phyloP scores from a whole-genome alignment of 2,888 invertebrate species.

The Drosophila algonquin region DNA sequence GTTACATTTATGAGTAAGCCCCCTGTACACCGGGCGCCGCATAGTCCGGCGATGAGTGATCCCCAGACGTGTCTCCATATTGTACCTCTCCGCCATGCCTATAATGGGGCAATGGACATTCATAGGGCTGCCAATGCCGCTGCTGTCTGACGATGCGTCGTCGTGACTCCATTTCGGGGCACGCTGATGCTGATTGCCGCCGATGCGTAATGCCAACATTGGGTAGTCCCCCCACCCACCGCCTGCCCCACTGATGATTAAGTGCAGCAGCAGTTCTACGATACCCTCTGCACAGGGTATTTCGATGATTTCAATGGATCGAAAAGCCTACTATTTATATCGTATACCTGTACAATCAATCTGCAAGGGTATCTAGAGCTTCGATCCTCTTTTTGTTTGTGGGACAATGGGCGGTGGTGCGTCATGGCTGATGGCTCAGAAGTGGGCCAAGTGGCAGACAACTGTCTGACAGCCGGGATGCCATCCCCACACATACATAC shows the following conservation, averaged over 20 bases:
- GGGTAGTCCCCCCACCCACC: constrained; percentile 48
- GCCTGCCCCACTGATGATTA: constrained; percentile 52
- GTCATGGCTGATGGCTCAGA: constrained; percentile 61
- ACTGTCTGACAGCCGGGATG: constrained; percentile 52
- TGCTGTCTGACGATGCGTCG: constrained; percentile 12
- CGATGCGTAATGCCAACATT: constrained; percentile 72
- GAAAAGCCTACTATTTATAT: not conserved
- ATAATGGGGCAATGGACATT: constrained; percentile 34
- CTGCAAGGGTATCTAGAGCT: not conserved
- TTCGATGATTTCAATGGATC: not conserved
- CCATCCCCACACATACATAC: not conserved
- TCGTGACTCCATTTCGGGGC: constrained; percentile 70
- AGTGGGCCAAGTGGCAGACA: constrained; percentile 69
- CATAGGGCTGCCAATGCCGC: constrained; percentile 21
- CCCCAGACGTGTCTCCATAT: constrained; percentile 54
- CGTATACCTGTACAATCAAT: not conserved
- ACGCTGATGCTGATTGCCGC: constrained; percentile 4
- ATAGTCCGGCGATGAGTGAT: constrained; percentile 65
- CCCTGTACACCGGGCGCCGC: constrained; percentile 34
- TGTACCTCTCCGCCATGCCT: constrained; percentile 31
- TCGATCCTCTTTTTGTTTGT: constrained; percentile 8
- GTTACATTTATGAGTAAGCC: constrained; percentile 72
- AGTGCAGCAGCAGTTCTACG: constrained; percentile 65
- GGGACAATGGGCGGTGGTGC: constrained; percentile 48
- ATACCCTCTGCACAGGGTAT: not conserved